phyloP scores from a whole-genome alignment of 2,797 vertebrate genomes.

The Decapterus maruadsi region DNA sequence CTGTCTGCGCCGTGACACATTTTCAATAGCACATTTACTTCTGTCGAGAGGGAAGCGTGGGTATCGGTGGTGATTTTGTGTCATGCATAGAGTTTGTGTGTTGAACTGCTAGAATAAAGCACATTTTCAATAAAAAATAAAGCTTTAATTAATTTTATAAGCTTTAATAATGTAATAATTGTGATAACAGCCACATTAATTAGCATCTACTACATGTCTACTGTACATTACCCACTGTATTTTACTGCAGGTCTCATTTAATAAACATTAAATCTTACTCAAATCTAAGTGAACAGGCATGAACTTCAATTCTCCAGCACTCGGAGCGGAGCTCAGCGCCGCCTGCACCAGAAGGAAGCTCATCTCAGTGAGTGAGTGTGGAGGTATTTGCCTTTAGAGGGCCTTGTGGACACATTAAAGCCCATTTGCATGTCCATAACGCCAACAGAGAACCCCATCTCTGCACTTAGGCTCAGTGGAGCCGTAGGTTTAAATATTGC shows the following conservation, averaged over 20 bases:
- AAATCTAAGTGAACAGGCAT: constrained; percentile 43
- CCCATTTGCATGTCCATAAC: constrained; percentile 86
- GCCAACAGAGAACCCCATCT: constrained; percentile 76
- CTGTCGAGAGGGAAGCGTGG: constrained; percentile 1
- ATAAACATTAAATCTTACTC: constrained; percentile 48
- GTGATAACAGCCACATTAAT: background rate
- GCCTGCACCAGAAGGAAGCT: constrained; percentile 66
- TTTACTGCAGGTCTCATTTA: constrained; percentile 18
- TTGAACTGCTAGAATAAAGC: background rate
- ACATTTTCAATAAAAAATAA: background rate
- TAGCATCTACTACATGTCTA: constrained; percentile 1
- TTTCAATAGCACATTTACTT: constrained; percentile 52
- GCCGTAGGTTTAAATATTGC: constrained; percentile 83
- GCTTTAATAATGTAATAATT: constrained; percentile 1
- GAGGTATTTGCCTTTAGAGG: constrained; percentile 84
- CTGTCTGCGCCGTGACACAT: constrained; percentile 36
- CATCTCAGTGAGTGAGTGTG: constrained; percentile 74
- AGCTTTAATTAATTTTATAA: constrained; percentile 8
- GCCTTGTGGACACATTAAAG: constrained; percentile 87
- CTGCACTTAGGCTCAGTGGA: constrained; percentile 82
- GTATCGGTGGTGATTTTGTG: background rate
- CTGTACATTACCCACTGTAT: constrained; percentile 8
- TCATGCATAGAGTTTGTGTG: background rate
- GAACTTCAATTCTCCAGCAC: constrained; percentile 57
- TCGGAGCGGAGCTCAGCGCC: constrained; percentile 49